Evolutionary conservation across 2,888 invertebrate species (phyloP).

Genomic region (Leptogaster cylindrica): DNA sequence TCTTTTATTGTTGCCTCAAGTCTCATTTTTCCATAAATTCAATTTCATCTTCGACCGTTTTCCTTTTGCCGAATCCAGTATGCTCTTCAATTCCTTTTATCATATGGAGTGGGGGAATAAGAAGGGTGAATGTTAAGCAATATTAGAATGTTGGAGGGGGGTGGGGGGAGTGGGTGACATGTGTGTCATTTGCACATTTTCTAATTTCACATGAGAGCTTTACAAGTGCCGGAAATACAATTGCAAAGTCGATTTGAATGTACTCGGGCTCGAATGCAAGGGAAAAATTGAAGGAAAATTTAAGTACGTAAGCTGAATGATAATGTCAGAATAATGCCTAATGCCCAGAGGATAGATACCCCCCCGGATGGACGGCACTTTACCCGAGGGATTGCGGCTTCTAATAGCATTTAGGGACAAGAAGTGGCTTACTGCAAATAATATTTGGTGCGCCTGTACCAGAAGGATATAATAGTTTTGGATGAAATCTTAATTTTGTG

Average conservation of each 20-base stretch:
- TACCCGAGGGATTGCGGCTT: background rate
- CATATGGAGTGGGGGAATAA: no score
- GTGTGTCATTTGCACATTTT: slow-evolving; percentile 41
- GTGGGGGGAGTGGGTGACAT: no score
- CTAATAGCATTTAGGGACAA: background rate
- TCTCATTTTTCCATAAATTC: background rate
- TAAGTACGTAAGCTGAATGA: slow-evolving; percentile 19
- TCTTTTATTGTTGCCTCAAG: background rate
- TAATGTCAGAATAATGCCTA: slow-evolving; percentile 9
- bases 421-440: background rate
- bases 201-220: slow-evolving; percentile 35
- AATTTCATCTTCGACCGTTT: no score
- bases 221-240: slow-evolving; percentile 39
- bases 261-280: slow-evolving; percentile 22
- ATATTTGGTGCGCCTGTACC: no score
- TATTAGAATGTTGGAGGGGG: no score
- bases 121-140: no score
- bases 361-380: background rate
- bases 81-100: no score
- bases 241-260: slow-evolving; percentile 26
- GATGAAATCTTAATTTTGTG: no score
- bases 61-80: no score
- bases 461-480: no score
- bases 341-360: no score
- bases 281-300: slow-evolving; percentile 14